Evolutionary conservation across 1,140 invertebrate genomes (phyloP), one percentile per base, ranked within the genome.

Genomic region (Monomorium pharaonis): DNA sequence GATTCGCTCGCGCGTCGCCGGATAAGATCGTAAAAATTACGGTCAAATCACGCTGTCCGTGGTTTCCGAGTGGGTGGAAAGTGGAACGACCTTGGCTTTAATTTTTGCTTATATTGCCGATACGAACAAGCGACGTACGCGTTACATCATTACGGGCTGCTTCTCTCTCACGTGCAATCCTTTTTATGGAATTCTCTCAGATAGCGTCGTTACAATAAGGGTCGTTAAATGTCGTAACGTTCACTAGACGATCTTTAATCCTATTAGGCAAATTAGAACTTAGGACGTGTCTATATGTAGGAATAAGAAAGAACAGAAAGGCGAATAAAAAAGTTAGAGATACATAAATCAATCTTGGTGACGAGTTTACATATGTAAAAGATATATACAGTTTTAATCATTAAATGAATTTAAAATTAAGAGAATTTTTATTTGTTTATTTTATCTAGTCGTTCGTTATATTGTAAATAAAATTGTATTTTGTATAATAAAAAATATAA

Each of bases 61-160:
- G 86, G 63, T 89, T 84, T 84, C 78, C 85, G 88, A 86, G 91
- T 87, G 87, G 67, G 88, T 91, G 92, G 93, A 94, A 94, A 92
- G 92, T 91, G 89, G 90, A 92, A 94, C 93, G 93, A 91, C 93
- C 93, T 94, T 94, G 93, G 92, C 84, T 93, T 92, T 90, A 85
- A 89, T 92, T 89, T 74, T 74, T 74, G 72, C 65, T 49, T 54
- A 30, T 62, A 69, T 75, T 47, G 60, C 62, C 24, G 75, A 51
- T 65, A 65, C 27, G 83, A 85, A 85, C n/a, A n/a, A n/a, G n/a
- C n/a, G n/a, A n/a, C 69, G 62, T 65, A 37, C 27, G 18, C 33
- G 74, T 89, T 89, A 81, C 88, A 58, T 89, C 85, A 80, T 42
- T 86, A 88, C 16, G 54, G 49, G 63, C 76, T n/a, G n/a, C n/a